phyloP scores from a whole-genome alignment of 1,140 invertebrate genomes.

The Scaptomyza montana region DNA sequence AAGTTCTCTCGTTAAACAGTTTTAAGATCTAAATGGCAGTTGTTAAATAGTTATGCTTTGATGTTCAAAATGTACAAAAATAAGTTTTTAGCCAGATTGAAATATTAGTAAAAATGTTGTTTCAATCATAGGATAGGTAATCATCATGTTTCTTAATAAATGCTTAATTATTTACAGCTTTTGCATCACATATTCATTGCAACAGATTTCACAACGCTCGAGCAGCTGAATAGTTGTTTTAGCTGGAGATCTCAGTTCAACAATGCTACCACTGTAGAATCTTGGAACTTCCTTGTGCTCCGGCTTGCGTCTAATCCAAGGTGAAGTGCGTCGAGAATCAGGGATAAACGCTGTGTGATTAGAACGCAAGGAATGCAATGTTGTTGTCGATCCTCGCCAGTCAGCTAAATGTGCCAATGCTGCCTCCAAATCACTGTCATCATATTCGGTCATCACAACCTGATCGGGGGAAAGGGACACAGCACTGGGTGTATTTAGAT shows the following conservation, averaged over 20 bases:
- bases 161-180: neutral
- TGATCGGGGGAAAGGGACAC: constrained; percentile 59
- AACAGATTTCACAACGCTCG: constrained; percentile 46
- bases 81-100: too few relatives aligned
- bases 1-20: neutral
- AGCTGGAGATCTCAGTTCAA: constrained; percentile 3
- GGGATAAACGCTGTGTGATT: constrained; percentile 24
- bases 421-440: constrained; percentile 61
- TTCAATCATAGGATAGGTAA: too few relatives aligned
- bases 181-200: constrained; percentile 41
- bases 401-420: constrained; percentile 56
- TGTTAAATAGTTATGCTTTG: neutral
- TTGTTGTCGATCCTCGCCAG: constrained; percentile 51
- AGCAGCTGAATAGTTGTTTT: constrained; percentile 3
- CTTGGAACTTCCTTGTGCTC: constrained; percentile 36
- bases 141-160: too few relatives aligned
- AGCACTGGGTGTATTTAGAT: constrained; percentile 58
- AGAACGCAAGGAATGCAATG: constrained; percentile 43
- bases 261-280: constrained; percentile 9
- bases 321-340: constrained; percentile 53
- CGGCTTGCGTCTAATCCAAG: constrained; percentile 53
- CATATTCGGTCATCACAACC: constrained; percentile 51
- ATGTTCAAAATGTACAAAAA: neutral
- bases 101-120: too few relatives aligned
- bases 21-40: constrained; percentile 2